A percentile compares a stretch with the other conserved stretches of the same genome.
phyloP scores from a whole-genome alignment of 2,888 invertebrate genomes.

The Parnassius mnemosyne region DNA sequence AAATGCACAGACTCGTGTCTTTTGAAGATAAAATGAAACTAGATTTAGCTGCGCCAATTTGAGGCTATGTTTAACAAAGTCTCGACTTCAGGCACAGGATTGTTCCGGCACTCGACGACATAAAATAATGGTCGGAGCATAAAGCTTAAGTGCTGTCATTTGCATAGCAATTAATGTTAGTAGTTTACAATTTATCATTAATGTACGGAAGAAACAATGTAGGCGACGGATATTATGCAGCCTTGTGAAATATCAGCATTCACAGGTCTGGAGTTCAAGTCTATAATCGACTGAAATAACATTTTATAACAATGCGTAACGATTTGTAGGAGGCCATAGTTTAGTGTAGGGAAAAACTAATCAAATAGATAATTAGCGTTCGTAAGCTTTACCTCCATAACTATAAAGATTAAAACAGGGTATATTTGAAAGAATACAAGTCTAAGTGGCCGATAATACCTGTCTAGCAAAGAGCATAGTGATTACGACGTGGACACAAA shows the following conservation, averaged over 20 bases:
- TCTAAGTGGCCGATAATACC: not conserved
- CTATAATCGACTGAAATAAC: not conserved
- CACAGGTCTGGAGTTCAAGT: no score
- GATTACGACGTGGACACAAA: not conserved
- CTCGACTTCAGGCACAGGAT: not conserved
- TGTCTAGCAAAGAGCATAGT: not conserved
- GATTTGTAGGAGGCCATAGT: not conserved
- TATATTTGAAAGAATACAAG: not conserved
- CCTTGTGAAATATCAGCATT: no score
- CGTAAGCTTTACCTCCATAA: not conserved
- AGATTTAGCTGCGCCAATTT: not conserved
- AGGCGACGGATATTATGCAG: not conserved
- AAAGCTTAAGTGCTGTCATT: not conserved
- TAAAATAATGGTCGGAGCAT: not conserved
- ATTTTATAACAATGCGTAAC: not conserved
- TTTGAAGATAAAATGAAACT: not conserved
- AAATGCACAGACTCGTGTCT: not conserved
- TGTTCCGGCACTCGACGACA: constrained; percentile 1
- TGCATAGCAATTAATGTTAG: not conserved
- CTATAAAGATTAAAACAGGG: not conserved
- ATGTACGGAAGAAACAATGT: not conserved
- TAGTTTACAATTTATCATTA: not conserved
- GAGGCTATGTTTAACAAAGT: not conserved
- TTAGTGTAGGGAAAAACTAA: not conserved
- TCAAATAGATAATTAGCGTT: not conserved